Percentiles rank a stretch among this genome's conserved stretches.
These are phyloP conservation scores for Nipponacmea schrenckii DNA, from an alignment of 2,888 invertebrate genomes.

Conservation along the genomic window DNA sequence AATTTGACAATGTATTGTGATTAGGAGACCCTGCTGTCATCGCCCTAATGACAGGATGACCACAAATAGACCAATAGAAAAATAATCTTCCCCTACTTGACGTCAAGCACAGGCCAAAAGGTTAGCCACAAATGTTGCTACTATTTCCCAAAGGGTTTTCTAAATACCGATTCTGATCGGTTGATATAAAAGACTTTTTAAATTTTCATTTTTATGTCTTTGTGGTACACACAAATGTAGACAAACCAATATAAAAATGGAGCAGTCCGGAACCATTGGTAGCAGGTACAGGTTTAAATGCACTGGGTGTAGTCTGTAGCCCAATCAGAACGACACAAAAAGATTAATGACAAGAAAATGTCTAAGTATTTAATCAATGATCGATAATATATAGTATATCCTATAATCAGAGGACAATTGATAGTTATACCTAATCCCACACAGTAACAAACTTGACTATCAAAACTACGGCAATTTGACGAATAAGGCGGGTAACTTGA, in stretches of 20 bases:
- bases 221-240: too few relatives aligned
- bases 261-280: too few relatives aligned
- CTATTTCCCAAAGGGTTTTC: too few relatives aligned
- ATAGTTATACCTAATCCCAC: not conserved
- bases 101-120: conserved; percentile 2
- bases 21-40: not conserved
- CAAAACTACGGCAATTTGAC: not conserved
- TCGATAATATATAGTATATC: conserved; percentile 9
- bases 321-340: not conserved
- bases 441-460: not conserved
- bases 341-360: not conserved
- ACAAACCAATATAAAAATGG: too few relatives aligned
- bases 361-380: not conserved
- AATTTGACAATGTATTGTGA: not conserved
- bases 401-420: conserved; percentile 2
- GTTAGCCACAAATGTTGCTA: not conserved
- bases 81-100: not conserved
- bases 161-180: too few relatives aligned
- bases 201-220: too few relatives aligned
- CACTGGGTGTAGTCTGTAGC: too few relatives aligned
- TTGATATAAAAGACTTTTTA: too few relatives aligned
- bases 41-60: not conserved
- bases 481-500: conserved; percentile 1
- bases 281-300: too few relatives aligned
- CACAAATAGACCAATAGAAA: conserved; percentile 2